Evolutionary conservation across 2,113 vertebrate genomes (phyloP).

Genomic region (Sceloporus undulatus): DNA sequence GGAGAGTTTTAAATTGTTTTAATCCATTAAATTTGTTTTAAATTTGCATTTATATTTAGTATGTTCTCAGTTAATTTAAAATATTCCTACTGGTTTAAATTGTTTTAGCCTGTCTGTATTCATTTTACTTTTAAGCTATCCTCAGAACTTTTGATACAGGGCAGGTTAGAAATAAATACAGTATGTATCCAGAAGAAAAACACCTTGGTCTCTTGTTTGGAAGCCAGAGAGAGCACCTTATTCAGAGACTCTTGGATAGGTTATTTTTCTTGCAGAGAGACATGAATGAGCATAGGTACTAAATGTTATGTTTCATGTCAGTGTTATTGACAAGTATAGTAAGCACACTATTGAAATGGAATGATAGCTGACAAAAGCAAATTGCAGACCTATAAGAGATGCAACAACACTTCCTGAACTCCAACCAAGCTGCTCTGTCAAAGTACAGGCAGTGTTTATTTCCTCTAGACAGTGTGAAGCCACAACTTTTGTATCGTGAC

Average conservation of each 20-base stretch:
- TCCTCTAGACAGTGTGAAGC: constrained; percentile 20
- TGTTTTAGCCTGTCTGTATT: too few relatives aligned
- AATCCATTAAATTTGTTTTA: too few relatives aligned
- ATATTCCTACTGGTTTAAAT: too few relatives aligned
- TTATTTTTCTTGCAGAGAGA: constrained; percentile 56
- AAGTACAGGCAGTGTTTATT: constrained; percentile 12
- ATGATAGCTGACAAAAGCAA: constrained; percentile 35
- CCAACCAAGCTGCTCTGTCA: neutral
- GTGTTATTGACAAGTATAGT: constrained; percentile 12
- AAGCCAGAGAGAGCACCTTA: constrained; percentile 20
- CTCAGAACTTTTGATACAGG: too few relatives aligned
- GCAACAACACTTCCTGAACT: constrained; percentile 35
- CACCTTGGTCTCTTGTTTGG: constrained; percentile 24
- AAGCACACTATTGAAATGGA: constrained; percentile 34
- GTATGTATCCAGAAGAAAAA: constrained; percentile 43
- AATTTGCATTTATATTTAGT: too few relatives aligned
- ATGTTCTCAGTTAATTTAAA: too few relatives aligned
- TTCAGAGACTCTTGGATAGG: constrained; percentile 25
- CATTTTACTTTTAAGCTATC: too few relatives aligned
- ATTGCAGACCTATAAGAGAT: constrained; percentile 49
- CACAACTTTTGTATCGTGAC: neutral
- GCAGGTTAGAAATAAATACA: neutral
- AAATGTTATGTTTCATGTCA: constrained; percentile 35
- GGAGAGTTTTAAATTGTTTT: too few relatives aligned
- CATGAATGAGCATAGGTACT: constrained; percentile 38